phyloP scores from a whole-genome alignment of 2,888 invertebrate species.

The Tipula helvola region DNA sequence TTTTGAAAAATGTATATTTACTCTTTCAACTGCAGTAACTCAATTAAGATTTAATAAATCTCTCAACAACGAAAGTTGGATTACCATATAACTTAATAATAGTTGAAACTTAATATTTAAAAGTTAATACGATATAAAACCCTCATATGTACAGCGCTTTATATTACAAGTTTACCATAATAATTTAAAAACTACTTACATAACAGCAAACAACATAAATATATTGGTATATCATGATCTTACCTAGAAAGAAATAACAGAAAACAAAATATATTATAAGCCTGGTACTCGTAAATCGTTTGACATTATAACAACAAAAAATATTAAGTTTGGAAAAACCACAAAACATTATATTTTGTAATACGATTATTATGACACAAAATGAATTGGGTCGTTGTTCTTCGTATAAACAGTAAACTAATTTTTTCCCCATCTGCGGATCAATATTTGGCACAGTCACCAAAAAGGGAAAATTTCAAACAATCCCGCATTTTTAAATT shows the following conservation, averaged over 20 bases:
- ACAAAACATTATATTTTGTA: not conserved
- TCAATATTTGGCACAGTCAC: not conserved
- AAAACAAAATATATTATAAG: not conserved
- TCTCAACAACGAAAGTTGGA: not conserved
- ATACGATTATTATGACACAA: not conserved
- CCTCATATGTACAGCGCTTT: not conserved
- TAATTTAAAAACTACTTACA: not conserved
- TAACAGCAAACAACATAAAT: not conserved
- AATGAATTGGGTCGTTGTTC: not conserved
- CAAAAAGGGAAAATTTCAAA: not conserved
- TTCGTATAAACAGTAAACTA: not conserved
- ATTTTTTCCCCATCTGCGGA: not conserved
- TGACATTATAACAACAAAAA: not conserved
- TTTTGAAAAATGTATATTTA: too few species aligned
- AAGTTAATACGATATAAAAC: not conserved
- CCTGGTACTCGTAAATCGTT: not conserved
- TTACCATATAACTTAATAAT: not conserved
- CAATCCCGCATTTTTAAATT: not conserved
- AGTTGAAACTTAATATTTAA: not conserved
- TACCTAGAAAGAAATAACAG: not conserved
- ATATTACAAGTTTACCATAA: not conserved
- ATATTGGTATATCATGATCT: not conserved
- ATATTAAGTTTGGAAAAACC: not conserved
- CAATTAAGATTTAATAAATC: not conserved
- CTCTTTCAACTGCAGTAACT: not conserved